Evolutionary conservation across 2,797 vertebrate species (phyloP).

Genomic region (Poliocrania exsul): DNA sequence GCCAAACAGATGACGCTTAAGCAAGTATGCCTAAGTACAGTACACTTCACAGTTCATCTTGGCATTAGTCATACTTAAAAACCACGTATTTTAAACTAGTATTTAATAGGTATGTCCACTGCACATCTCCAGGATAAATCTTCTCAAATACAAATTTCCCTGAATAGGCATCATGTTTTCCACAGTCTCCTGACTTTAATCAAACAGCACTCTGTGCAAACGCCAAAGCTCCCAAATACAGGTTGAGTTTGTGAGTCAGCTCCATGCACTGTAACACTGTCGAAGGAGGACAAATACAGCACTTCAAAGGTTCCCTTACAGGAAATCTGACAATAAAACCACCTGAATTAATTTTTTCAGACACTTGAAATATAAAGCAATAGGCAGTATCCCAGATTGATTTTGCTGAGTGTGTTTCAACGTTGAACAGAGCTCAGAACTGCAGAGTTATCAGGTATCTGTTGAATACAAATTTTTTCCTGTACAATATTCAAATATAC

Average conservation of each 20-base stretch:
- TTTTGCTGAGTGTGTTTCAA: background rate
- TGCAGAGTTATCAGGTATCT: background rate
- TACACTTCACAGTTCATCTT: constrained; percentile 30
- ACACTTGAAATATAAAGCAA: background rate
- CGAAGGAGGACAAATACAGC: background rate
- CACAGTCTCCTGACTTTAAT: background rate
- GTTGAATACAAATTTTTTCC: background rate
- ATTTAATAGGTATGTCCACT: background rate
- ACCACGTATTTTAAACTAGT: background rate
- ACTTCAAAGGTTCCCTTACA: background rate
- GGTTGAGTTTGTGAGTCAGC: constrained; percentile 15
- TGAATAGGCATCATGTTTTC: background rate
- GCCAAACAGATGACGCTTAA: constrained; percentile 10
- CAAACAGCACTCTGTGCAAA: background rate
- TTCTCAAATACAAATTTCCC: background rate
- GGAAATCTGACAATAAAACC: background rate
- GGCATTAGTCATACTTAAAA: constrained; percentile 39
- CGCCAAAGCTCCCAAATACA: background rate
- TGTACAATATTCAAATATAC: background rate
- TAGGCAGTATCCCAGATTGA: background rate
- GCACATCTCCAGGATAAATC: background rate
- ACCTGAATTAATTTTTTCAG: background rate
- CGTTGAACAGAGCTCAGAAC: background rate
- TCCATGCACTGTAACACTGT: background rate
- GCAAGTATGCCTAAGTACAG: constrained; percentile 28